These are phyloP conservation scores for Urocolius indicus DNA, from an alignment of 2,113 vertebrate species.

Conservation along the genomic window DNA sequence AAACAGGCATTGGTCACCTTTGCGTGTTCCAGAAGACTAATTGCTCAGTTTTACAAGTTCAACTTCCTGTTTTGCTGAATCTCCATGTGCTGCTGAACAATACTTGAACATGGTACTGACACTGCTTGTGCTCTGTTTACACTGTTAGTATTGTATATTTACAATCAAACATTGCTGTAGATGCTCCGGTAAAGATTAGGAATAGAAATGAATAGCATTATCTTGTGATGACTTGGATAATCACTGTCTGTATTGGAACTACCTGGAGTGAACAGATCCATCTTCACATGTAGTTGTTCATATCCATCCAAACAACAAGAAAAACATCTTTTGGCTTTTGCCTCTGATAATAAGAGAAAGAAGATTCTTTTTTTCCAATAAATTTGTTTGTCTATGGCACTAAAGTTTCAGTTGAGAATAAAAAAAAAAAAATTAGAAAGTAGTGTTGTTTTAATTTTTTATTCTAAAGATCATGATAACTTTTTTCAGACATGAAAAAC, in stretches of 20 bases:
- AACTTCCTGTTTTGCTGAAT: not conserved
- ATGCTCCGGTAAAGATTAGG: not conserved
- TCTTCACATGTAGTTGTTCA: not conserved
- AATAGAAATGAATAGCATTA: not conserved
- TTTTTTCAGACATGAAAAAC: not conserved
- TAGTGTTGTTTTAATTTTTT: not conserved
- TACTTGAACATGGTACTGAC: not conserved
- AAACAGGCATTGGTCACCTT: not conserved
- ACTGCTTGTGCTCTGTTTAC: slow-evolving; percentile 1
- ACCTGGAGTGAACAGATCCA: not conserved
- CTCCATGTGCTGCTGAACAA: not conserved
- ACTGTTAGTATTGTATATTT: not conserved
- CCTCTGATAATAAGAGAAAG: not conserved
- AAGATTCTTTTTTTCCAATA: not conserved
- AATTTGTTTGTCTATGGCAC: not conserved
- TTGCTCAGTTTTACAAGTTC: slow-evolving; percentile 11
- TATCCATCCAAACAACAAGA: not conserved
- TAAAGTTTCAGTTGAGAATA: not conserved
- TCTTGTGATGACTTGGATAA: not conserved
- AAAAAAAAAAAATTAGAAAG: not conserved
- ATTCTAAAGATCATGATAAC: not conserved
- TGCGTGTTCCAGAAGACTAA: slow-evolving; percentile 14
- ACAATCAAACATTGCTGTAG: not conserved
- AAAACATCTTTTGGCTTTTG: not conserved
- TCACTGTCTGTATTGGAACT: not conserved